These are phyloP conservation scores for Chloromyia formosa DNA, from an alignment of 2,888 invertebrate species.

Conservation along the genomic window DNA sequence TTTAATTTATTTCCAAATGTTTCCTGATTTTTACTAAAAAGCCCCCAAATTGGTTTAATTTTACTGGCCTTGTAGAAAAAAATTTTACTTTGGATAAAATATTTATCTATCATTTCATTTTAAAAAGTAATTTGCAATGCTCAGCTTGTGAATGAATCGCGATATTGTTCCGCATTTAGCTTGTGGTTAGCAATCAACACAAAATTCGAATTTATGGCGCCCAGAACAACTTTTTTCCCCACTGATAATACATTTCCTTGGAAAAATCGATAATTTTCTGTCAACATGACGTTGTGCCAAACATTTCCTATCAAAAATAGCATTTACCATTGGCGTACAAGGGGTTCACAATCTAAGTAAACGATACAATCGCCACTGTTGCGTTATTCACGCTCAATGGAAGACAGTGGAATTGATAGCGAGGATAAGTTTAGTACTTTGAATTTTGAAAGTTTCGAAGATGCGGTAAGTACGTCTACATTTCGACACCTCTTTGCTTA, in stretches of 20 bases:
- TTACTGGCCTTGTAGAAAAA: too few species aligned
- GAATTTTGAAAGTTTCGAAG: conserved; percentile 31
- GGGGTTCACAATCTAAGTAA: too few species aligned
- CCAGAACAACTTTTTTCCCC: neutral
- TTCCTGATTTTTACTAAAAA: too few species aligned
- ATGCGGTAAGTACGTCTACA: conserved; percentile 19
- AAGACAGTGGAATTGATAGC: conserved; percentile 63
- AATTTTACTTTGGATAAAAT: too few species aligned
- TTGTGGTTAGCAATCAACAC: too few species aligned
- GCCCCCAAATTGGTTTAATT: too few species aligned
- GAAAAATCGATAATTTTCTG: conserved; percentile 32
- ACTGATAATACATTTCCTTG: neutral
- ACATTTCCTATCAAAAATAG: neutral
- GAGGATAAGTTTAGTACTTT: conserved; percentile 56
- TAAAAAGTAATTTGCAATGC: too few species aligned
- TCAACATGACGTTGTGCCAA: neutral
- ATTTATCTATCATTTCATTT: too few species aligned
- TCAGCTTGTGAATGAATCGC: too few species aligned
- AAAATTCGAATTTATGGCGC: too few species aligned
- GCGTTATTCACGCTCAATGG: conserved; percentile 53
- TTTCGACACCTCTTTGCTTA: neutral
- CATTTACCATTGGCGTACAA: neutral
- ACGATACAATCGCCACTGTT: neutral
- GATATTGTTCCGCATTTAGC: too few species aligned
- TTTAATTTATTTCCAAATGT: too few species aligned